Evolutionary conservation across 2,113 vertebrate genomes (phyloP).

Genomic region (Speoplatyrhinus poulsoni): DNA sequence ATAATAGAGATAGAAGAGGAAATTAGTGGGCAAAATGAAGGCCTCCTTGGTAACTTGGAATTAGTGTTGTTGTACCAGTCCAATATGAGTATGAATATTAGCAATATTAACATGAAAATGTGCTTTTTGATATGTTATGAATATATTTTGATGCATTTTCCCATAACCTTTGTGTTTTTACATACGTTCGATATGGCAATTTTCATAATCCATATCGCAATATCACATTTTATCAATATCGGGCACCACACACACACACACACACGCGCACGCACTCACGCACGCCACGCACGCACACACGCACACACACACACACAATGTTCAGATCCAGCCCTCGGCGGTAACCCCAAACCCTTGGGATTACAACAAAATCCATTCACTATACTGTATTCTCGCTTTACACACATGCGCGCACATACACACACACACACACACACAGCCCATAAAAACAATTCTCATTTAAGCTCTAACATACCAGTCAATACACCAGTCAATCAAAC

Average conservation of each 20-base stretch:
- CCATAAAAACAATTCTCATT: neutral
- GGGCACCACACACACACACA: conserved; percentile 18
- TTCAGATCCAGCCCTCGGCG: conserved; percentile 34
- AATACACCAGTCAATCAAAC: neutral
- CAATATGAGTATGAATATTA: neutral
- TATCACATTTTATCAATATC: no score
- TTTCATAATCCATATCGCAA: no score
- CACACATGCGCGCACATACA: conserved; percentile 11
- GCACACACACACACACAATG: conserved; percentile 41
- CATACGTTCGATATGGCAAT: no score
- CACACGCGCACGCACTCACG: conserved; percentile 21
- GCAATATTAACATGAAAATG: no score
- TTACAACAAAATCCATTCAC: conserved; percentile 59
- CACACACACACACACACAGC: conserved; percentile 21
- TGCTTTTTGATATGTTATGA: no score
- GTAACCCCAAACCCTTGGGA: conserved; percentile 48
- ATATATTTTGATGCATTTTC: no score
- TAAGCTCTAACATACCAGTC: neutral
- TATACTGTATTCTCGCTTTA: conserved; percentile 33
- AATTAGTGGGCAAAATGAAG: no score
- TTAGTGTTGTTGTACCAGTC: no score
- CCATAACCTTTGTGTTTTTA: no score
- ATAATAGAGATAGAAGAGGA: no score
- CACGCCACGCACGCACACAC: conserved; percentile 22
- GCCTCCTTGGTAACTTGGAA: no score